Evolutionary conservation across 2,113 vertebrate genomes (phyloP).

Genomic region (Dicerorhinus sumatrensis): DNA sequence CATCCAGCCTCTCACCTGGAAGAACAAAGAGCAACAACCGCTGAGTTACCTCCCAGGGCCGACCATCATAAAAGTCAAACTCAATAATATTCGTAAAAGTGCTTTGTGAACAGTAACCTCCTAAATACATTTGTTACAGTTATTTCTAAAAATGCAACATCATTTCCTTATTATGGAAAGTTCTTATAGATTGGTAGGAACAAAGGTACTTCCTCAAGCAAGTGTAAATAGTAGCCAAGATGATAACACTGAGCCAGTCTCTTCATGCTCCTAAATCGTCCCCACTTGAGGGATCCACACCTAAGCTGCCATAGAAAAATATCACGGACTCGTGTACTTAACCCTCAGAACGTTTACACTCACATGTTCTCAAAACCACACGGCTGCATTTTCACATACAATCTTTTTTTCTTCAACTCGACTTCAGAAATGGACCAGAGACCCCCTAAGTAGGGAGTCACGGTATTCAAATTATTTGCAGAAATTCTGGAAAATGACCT

Average conservation of each 20-base stretch:
- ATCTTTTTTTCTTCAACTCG: background rate
- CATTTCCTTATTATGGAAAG: background rate
- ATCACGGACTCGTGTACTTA: fast-evolving
- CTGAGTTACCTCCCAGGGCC: background rate
- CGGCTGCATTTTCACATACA: fast-evolving
- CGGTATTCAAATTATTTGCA: background rate
- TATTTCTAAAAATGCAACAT: background rate
- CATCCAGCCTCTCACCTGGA: background rate
- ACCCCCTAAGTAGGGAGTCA: background rate
- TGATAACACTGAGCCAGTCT: background rate
- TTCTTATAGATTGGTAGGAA: background rate
- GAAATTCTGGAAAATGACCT: background rate
- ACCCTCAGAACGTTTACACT: background rate
- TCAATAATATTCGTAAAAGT: background rate
- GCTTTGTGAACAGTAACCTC: background rate
- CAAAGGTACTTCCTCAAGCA: background rate
- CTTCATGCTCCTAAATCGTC: background rate
- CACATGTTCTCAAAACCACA: background rate
- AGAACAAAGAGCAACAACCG: background rate
- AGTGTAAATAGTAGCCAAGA: background rate
- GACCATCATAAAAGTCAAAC: background rate
- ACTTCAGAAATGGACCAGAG: background rate
- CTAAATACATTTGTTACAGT: background rate
- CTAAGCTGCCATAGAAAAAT: background rate
- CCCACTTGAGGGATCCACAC: background rate